Percentiles rank a stretch among this genome's conserved stretches.
Evolutionary conservation across 2,888 invertebrate genomes (phyloP).

Genomic region (Rugalucina vietnamica): DNA sequence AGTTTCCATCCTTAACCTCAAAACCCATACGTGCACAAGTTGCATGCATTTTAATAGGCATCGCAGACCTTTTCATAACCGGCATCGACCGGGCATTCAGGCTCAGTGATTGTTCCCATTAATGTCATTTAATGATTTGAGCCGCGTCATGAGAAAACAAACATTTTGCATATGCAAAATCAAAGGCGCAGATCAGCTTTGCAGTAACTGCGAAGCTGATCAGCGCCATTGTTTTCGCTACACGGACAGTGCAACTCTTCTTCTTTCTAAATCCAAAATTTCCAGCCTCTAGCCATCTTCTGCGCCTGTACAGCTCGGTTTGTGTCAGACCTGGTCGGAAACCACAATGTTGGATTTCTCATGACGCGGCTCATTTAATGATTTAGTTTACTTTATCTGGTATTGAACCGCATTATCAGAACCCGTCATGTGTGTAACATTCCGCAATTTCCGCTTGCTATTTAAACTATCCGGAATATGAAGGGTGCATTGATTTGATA

Average conservation of each 20-base stretch:
- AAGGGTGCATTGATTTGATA: slow-evolving; percentile 10
- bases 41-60: too few species aligned
- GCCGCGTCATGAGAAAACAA: background rate
- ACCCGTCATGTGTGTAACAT: background rate
- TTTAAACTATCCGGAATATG: background rate
- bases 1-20: too few species aligned
- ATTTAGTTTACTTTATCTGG: background rate
- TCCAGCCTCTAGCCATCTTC: background rate
- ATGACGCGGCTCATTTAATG: background rate
- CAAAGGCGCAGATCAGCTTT: too few species aligned
- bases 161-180: background rate
- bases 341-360: background rate
- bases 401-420: background rate
- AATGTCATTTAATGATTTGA: background rate
- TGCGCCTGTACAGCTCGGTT: background rate
- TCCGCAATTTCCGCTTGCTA: background rate
- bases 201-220: too few species aligned
- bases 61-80: background rate
- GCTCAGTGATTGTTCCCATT: background rate
- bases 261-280: too few species aligned
- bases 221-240: too few species aligned
- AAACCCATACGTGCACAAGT: too few species aligned
- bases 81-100: background rate
- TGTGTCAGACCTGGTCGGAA: background rate
- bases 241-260: too few species aligned